A percentile compares a stretch with the other conserved stretches of the same genome.
phyloP scores from a whole-genome alignment of 2,888 invertebrate species.

The Thalpophila matura region DNA sequence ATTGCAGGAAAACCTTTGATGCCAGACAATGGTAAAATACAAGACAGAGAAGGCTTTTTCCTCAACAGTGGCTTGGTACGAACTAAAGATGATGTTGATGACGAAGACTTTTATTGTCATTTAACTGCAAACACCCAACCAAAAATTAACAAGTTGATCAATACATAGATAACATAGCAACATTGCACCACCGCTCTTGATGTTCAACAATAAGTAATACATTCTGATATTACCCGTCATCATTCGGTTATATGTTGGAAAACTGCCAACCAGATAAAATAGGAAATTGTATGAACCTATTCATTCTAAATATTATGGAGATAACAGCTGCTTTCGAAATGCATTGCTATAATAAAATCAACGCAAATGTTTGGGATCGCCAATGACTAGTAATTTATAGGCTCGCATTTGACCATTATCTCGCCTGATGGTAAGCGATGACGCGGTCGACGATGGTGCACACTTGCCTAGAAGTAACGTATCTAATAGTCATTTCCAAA shows the following conservation, averaged over 20 bases:
- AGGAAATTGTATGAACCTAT: constrained; percentile 17
- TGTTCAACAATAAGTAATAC: constrained; percentile 4
- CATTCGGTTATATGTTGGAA: constrained; percentile 5
- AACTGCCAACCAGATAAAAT: constrained; percentile 18
- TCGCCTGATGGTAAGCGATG: too few relatives aligned
- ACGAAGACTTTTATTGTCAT: not conserved
- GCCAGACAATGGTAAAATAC: too few relatives aligned
- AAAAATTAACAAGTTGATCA: constrained; percentile 15
- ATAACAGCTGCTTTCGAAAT: constrained; percentile 27
- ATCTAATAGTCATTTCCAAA: too few relatives aligned
- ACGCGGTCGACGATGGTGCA: too few relatives aligned
- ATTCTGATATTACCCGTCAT: not conserved
- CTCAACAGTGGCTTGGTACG: not conserved
- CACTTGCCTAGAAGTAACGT: too few relatives aligned
- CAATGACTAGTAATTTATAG: too few relatives aligned
- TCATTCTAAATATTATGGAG: not conserved
- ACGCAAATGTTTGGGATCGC: not conserved
- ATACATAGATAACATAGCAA: not conserved
- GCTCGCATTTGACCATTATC: too few relatives aligned
- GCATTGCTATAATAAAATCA: constrained; percentile 13
- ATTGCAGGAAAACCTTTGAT: too few relatives aligned
- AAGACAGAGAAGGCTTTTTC: not conserved
- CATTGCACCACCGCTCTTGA: not conserved
- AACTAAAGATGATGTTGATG: too few relatives aligned
- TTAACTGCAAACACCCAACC: not conserved